Evolutionary conservation across 2,113 vertebrate species (phyloP).

Genomic region (Albula goreensis): DNA sequence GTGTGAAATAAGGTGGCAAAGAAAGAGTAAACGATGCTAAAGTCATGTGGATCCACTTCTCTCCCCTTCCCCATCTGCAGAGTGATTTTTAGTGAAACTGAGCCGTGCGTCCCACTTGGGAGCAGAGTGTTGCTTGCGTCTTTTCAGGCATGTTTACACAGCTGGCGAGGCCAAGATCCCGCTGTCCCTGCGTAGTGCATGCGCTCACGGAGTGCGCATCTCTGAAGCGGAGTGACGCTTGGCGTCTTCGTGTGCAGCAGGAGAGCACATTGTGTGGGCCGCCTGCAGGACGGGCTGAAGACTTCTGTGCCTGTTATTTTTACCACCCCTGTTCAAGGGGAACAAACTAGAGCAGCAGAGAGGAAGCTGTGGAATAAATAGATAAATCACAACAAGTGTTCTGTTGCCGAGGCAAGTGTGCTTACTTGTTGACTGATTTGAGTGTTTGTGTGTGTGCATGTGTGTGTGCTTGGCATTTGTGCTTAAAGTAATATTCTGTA

Average conservation of each 20-base stretch:
- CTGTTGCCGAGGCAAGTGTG: background rate
- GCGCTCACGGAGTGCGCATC: too few relatives aligned
- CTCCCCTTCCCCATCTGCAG: too few relatives aligned
- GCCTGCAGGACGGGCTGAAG: background rate
- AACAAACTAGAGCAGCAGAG: background rate
- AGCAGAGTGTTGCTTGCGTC: background rate
- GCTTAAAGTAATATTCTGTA: too few relatives aligned
- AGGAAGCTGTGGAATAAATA: background rate
- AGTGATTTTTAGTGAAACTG: too few relatives aligned
- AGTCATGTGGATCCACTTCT: too few relatives aligned
- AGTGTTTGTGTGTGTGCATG: constrained; percentile 21
- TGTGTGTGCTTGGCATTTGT: background rate
- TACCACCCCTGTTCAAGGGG: background rate
- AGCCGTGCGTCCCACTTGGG: background rate
- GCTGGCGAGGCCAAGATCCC: background rate
- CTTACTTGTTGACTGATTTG: background rate
- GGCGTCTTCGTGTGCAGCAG: too few relatives aligned
- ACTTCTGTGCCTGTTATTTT: background rate
- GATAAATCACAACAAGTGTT: background rate
- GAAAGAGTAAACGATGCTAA: too few relatives aligned
- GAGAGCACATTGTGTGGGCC: background rate
- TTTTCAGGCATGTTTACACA: constrained; percentile 7
- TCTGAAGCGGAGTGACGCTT: background rate
- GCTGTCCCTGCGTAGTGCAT: background rate
- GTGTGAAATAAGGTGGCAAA: too few relatives aligned